Conservation (phyloP, 2,113 vertebrate species). For the Callionymus lyra region DNA sequence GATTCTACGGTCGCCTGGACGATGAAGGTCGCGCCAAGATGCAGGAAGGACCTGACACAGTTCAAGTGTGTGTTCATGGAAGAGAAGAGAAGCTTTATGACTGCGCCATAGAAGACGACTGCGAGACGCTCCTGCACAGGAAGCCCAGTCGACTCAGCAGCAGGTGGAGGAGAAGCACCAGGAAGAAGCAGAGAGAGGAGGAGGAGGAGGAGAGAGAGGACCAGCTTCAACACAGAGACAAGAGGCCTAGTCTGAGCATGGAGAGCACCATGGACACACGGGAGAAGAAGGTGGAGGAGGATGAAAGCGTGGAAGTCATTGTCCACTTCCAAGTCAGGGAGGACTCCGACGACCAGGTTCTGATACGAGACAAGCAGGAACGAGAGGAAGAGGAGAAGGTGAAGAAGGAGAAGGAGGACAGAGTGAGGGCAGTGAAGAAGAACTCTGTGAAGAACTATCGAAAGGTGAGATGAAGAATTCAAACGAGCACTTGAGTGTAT, state of each 20-base stretch:
- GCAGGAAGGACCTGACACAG: constrained; percentile 1
- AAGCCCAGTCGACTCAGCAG: constrained; percentile 51
- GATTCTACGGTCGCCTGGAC: constrained; percentile 66
- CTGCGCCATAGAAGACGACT: constrained; percentile 54
- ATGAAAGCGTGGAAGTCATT: constrained; percentile 1
- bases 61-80: not conserved
- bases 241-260: constrained; percentile 2
- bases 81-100: constrained; percentile 34
- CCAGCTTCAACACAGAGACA: constrained; percentile 1
- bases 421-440: constrained; percentile 60
- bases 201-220: constrained; percentile 20
- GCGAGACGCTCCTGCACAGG: constrained; percentile 48
- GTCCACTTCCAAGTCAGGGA: constrained; percentile 33
- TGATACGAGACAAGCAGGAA: constrained; percentile 42
- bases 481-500: not conserved
- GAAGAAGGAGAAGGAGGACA: constrained; percentile 39
- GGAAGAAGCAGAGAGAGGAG: constrained; percentile 46
- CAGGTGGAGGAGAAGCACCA: constrained; percentile 61
- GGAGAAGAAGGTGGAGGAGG: constrained; percentile 5
- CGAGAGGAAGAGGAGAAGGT: constrained; percentile 35
- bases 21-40: constrained; percentile 50
- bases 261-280: not conserved
- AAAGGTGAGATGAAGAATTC: constrained; percentile 52
- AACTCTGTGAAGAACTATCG: constrained; percentile 52
- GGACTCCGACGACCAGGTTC: constrained; percentile 38